A percentile compares a stretch with the other conserved stretches of the same genome.
These are phyloP conservation scores for Borostomias antarcticus DNA, from an alignment of 2,797 vertebrate species.

Conservation along the genomic window DNA sequence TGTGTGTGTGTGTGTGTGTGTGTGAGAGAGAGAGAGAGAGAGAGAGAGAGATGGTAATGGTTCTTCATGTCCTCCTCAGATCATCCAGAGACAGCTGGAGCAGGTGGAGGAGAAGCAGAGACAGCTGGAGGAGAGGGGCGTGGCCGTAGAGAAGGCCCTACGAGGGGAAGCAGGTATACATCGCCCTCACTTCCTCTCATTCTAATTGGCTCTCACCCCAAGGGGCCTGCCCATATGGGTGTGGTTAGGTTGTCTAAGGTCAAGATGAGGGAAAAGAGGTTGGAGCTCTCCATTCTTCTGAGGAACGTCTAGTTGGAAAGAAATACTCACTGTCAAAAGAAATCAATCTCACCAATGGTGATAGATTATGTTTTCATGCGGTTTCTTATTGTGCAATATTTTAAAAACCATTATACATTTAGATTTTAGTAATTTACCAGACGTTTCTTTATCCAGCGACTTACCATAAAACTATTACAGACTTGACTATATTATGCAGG, in stretches of 20 bases:
- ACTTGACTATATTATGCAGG: too few species aligned
- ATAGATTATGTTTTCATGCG: too few species aligned
- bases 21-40: too few species aligned
- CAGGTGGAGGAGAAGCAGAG: conserved; percentile 99
- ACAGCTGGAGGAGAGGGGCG: conserved; percentile 93
- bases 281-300: too few species aligned
- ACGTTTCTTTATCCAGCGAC: too few species aligned
- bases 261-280: background rate
- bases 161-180: conserved; percentile 97
- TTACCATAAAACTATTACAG: too few species aligned
- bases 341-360: too few species aligned
- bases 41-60: too few species aligned
- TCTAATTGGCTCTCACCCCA: background rate
- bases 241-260: background rate
- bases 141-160: conserved; percentile 96
- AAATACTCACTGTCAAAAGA: too few species aligned
- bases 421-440: background rate
- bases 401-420: background rate
- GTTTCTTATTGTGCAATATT: too few species aligned
- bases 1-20: background rate
- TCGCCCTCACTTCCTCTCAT: conserved; percentile 2
- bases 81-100: conserved; percentile 98
- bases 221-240: background rate
- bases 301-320: too few species aligned
- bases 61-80: conserved; percentile 71